These are phyloP conservation scores for Syngnathus rostellatus DNA, from an alignment of 2,797 vertebrate genomes.

Conservation along the genomic window DNA sequence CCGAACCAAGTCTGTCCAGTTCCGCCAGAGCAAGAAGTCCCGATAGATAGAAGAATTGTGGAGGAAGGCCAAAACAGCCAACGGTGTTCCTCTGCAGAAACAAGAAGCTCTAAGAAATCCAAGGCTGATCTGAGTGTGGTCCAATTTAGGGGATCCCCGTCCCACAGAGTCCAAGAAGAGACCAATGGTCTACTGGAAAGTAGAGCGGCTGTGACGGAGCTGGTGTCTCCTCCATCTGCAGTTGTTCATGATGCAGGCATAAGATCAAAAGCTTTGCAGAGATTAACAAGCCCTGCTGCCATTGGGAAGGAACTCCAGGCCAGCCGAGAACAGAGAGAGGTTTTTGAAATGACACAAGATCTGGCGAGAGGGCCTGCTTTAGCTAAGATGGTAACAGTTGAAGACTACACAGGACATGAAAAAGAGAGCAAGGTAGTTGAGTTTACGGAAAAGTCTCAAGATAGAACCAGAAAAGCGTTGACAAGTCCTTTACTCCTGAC, in stretches of 20 bases:
- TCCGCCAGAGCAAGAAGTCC: not conserved
- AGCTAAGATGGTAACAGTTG: not conserved
- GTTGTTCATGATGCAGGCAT: slow-evolving; percentile 11
- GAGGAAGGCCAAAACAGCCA: not conserved
- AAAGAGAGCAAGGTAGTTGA: not conserved
- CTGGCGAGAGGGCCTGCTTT: not conserved
- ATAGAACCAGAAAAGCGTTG: not conserved
- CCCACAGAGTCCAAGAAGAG: slow-evolving; percentile 5
- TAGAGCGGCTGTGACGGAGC: slow-evolving; percentile 26
- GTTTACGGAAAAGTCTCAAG: not conserved
- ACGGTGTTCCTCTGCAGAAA: not conserved
- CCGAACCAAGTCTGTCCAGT: not conserved
- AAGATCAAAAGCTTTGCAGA: not conserved
- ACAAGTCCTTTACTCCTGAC: not conserved
- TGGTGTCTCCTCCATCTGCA: slow-evolving; percentile 10
- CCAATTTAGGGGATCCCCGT: slow-evolving; percentile 2
- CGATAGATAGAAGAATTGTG: not conserved
- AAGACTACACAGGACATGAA: not conserved
- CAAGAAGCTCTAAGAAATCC: not conserved
- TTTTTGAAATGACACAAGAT: not conserved
- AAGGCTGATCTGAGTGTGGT: not conserved
- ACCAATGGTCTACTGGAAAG: not conserved
- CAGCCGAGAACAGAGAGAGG: not conserved
- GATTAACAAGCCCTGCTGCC: not conserved
- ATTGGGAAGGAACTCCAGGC: not conserved